Base-by-base conservation (phyloP, 2,113 vertebrate species). In the Telmatochromis brichardi region DNA sequence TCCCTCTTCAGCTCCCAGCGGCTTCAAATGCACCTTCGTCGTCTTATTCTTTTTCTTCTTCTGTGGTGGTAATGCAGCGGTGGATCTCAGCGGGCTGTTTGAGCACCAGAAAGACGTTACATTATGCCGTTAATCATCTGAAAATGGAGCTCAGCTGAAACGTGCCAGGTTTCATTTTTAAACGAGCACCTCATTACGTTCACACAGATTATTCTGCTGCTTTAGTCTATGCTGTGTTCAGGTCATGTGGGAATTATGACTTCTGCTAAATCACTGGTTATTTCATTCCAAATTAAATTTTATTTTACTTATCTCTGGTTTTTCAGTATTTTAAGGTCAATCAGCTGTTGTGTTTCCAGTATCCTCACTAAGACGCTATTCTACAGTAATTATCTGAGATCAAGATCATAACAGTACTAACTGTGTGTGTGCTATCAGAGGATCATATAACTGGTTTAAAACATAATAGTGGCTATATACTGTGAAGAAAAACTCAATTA, bases 11-110 rank as follows among this genome's bases (percentile, higher is more conserved):
- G 63, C 63, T 86, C 83, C 55, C 83, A 35, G 53, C 17, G 1
- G 81, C 86, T 86, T 89, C 87, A 84, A 78, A 83, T 63, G 2
- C 76, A 19, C 50, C 76, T 4, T 21, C 6, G 5, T 76, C 26
- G 9, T 40, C 26, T 35, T 78, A 21, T 65, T 60, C 57, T 40
- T 14, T 73, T 14, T 86, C 85, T 68, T 89, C 92, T 83, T 93
- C 83, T 78, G 86, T 91, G 88, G 83, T 91, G 76, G 9, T 45
- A 33, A 76, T 84, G 51, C 87, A 79, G 80, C 33, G 73, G 80
- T 31, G 80, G 37, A 33, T 81, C 57, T 54, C 80, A 33, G 85
- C 15, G 4, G 82, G 68, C 80, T 80, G 85, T 37, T 40, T 9
- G 80, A 55, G 73, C 14, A 4, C n/a, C 57, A 33, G 57, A 51